A percentile compares a stretch with the other conserved stretches of the same genome.
Evolutionary conservation across 2,797 vertebrate species (phyloP).

Genomic region (Pyrocephalus nanus): DNA sequence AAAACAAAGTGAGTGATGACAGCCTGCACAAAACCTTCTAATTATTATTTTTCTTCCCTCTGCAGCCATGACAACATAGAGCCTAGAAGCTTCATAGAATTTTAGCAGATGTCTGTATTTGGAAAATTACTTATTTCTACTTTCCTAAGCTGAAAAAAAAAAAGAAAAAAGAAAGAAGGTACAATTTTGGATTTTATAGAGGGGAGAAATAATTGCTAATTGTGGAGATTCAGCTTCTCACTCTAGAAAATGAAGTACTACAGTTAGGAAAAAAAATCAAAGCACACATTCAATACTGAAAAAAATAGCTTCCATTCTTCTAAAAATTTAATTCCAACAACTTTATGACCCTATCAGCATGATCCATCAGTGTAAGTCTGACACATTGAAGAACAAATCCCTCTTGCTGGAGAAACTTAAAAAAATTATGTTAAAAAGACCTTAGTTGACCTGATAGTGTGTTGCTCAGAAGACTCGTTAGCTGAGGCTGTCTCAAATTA

Average conservation of each 20-base stretch:
- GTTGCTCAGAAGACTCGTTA: conserved; percentile 84
- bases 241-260: neutral
- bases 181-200: neutral
- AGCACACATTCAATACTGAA: neutral
- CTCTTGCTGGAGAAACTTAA: neutral
- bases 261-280: neutral
- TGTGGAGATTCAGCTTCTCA: neutral
- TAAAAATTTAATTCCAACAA: neutral
- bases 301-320: neutral
- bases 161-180: neutral
- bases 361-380: neutral
- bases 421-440: conserved; percentile 25
- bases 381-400: neutral
- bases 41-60: neutral
- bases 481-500: conserved; percentile 78
- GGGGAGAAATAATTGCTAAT: neutral
- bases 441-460: conserved; percentile 73
- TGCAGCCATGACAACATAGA: neutral
- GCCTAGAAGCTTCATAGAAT: neutral
- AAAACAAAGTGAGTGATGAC: neutral
- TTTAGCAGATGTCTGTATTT: neutral
- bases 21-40: neutral
- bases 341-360: neutral
- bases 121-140: neutral
- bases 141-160: neutral